Percentiles rank a stretch among this genome's conserved stretches.
Evolutionary conservation across 1,140 invertebrate genomes (phyloP).

Genomic region (Caerostris extrusa): DNA sequence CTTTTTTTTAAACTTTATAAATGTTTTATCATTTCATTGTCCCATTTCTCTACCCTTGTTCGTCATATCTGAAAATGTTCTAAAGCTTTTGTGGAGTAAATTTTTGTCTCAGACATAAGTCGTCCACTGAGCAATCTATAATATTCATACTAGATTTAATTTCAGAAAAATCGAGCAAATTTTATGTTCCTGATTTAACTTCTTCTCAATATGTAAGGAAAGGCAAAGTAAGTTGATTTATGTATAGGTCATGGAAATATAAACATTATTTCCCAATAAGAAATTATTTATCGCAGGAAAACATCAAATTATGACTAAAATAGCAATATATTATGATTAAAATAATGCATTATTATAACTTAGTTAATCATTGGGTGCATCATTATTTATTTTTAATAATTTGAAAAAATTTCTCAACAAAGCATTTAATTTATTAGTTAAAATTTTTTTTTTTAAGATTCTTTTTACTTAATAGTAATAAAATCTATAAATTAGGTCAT

Average conservation of each 20-base stretch:
- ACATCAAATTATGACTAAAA: too few relatives aligned
- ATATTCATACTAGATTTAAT: conserved; percentile 43
- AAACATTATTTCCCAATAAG: too few relatives aligned
- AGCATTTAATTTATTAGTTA: too few relatives aligned
- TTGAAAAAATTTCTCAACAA: too few relatives aligned
- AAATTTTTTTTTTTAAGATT: too few relatives aligned
- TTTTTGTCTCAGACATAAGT: not conserved
- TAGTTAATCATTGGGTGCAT: too few relatives aligned
- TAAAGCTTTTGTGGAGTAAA: not conserved
- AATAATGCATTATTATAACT: too few relatives aligned
- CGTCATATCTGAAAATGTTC: not conserved
- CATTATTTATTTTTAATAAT: too few relatives aligned
- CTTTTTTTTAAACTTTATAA: not conserved
- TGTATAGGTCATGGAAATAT: not conserved
- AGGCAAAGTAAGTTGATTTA: conserved; percentile 50
- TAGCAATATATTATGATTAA: too few relatives aligned
- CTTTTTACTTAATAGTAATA: too few relatives aligned
- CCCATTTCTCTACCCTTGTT: not conserved
- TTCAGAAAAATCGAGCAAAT: conserved; percentile 70
- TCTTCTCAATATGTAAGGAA: conserved; percentile 28
- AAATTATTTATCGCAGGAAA: too few relatives aligned
- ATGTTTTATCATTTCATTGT: not conserved
- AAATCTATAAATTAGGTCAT: too few relatives aligned
- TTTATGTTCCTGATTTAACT: conserved; percentile 58
- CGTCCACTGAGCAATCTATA: not conserved